These are phyloP conservation scores for Parnassius mnemosyne DNA, from an alignment of 2,888 invertebrate genomes.

Conservation along the genomic window DNA sequence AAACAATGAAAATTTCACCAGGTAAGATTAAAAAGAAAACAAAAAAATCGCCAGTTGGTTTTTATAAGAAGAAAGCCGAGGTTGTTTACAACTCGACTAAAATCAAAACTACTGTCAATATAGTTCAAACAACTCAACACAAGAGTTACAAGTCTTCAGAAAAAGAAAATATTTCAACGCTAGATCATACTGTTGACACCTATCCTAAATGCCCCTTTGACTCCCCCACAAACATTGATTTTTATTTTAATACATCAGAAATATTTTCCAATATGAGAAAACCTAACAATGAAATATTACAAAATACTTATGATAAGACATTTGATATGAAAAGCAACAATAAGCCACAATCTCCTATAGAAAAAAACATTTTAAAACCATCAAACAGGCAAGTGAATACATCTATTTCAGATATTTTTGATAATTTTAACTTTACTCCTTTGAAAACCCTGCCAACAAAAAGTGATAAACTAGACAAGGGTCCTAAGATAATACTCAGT, in stretches of 20 bases:
- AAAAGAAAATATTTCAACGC: slow-evolving; percentile 52
- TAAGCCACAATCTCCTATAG: slow-evolving; percentile 34
- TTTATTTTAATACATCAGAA: slow-evolving; percentile 66
- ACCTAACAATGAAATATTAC: slow-evolving; percentile 43
- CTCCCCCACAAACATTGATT: slow-evolving; percentile 52
- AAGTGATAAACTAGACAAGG: slow-evolving; percentile 59
- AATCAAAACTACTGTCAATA: slow-evolving; percentile 50
- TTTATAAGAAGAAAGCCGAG: slow-evolving; percentile 63
- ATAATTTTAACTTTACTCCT: slow-evolving; percentile 69
- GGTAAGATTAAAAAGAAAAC: slow-evolving; percentile 65
- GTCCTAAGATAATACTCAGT: slow-evolving; percentile 62
- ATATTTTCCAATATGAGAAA: slow-evolving; percentile 61
- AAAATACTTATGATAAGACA: slow-evolving; percentile 63
- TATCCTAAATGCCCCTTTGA: slow-evolving; percentile 63
- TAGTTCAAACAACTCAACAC: slow-evolving; percentile 48
- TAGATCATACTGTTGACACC: slow-evolving; percentile 46
- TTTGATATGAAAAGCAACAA: slow-evolving; percentile 31
- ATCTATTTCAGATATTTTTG: slow-evolving; percentile 57
- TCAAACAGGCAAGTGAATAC: slow-evolving; percentile 53
- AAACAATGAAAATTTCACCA: slow-evolving; percentile 61
- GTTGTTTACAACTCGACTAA: slow-evolving; percentile 53
- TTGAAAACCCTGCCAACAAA: slow-evolving; percentile 50
- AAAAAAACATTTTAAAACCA: slow-evolving; percentile 53
- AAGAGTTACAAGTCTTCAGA: slow-evolving; percentile 44
- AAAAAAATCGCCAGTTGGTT: slow-evolving; percentile 62